These are phyloP conservation scores for Pentamera pediparva DNA, from an alignment of 53 echinoderm and acorn worm genomes.

Conservation along the genomic window DNA sequence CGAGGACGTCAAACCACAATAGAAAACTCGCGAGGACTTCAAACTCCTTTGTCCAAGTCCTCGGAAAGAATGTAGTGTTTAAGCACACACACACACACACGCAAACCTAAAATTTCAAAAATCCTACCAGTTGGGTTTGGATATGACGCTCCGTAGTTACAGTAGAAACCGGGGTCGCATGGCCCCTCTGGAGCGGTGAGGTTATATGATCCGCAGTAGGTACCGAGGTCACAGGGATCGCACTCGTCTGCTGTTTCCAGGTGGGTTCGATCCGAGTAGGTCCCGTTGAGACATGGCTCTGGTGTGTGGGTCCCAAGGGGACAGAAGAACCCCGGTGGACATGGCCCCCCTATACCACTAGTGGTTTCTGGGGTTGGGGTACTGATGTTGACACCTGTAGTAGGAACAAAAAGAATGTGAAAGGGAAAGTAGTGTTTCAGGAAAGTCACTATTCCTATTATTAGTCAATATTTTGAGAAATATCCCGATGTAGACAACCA, in stretches of 20 bases:
- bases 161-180: conserved; percentile 87
- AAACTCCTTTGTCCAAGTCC: neutral
- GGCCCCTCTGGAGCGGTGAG: conserved; percentile 82
- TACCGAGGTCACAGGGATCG: conserved; percentile 68
- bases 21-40: neutral
- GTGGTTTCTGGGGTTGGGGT: conserved; percentile 74
- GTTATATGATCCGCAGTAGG: conserved; percentile 74
- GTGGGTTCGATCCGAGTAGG: conserved; percentile 71
- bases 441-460: too few species aligned
- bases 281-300: conserved; percentile 69
- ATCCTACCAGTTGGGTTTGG: conserved; percentile 80
- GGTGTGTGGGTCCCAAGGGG: conserved; percentile 67
- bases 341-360: conserved; percentile 89
- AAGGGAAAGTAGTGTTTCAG: too few species aligned
- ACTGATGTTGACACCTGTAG: conserved; percentile 76
- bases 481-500: too few species aligned
- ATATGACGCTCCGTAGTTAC: conserved; percentile 67
- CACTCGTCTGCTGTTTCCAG: conserved; percentile 47
- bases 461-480: too few species aligned
- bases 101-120: neutral
- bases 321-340: conserved; percentile 85
- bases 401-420: too few species aligned
- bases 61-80: neutral
- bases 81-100: neutral
- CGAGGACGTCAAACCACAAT: neutral